phyloP scores from a whole-genome alignment of 2,113 vertebrate genomes.

The Rhegmatorhina hoffmannsi region DNA sequence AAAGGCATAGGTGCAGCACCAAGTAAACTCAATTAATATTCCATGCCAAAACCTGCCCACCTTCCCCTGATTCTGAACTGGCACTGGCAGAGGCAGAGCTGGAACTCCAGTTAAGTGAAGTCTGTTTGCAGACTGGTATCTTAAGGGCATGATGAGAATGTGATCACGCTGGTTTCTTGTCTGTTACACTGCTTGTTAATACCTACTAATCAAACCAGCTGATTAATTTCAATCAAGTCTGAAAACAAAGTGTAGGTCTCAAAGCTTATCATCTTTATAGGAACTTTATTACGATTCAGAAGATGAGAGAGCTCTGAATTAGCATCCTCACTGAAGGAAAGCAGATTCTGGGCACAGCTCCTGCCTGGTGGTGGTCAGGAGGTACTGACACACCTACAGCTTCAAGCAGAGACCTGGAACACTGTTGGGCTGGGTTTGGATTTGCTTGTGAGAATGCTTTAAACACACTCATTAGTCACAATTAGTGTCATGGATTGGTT shows the following conservation, averaged over 20 bases:
- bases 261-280: not conserved
- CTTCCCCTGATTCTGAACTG: not conserved
- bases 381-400: not conserved
- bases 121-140: not conserved
- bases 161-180: not conserved
- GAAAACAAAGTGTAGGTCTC: not conserved
- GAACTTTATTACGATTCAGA: not conserved
- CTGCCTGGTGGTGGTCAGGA: not conserved
- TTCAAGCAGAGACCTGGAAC: not conserved
- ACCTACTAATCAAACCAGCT: not conserved
- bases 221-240: constrained; percentile 4
- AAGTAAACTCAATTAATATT: not conserved
- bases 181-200: not conserved
- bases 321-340: not conserved
- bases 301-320: not conserved
- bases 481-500: not conserved
- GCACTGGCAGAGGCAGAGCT: not conserved
- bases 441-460: not conserved
- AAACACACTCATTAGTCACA: not conserved
- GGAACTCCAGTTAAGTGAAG: not conserved
- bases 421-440: not conserved
- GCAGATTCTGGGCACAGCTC: not conserved
- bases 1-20: not conserved
- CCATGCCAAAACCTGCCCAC: not conserved
- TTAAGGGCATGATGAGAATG: not conserved